Percentiles rank a stretch among this genome's conserved stretches.
phyloP scores from a whole-genome alignment of 2,113 vertebrate species.

The Rousettus leschenaultii region DNA sequence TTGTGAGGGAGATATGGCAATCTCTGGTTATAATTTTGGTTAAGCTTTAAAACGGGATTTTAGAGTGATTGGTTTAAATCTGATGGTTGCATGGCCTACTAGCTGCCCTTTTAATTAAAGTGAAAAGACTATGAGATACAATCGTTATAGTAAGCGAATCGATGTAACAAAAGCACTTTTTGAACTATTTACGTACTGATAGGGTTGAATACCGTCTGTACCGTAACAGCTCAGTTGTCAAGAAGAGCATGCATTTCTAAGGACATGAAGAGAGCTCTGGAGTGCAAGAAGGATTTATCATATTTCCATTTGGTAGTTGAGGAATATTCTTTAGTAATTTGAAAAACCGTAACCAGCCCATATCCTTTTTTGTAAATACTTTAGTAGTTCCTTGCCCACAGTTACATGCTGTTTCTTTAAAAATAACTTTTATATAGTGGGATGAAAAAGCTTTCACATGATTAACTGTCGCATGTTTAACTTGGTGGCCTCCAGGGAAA shows the following conservation, averaged over 20 bases:
- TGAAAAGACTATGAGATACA: neutral
- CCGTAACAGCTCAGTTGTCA: neutral
- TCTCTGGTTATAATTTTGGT: neutral
- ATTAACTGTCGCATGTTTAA: conserved; percentile 55
- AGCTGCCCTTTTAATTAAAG: neutral
- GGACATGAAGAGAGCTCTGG: neutral
- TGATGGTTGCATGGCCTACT: neutral
- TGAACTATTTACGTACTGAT: neutral
- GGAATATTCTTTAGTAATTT: conserved; percentile 7
- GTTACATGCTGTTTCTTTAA: conserved; percentile 24
- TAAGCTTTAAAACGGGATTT: neutral
- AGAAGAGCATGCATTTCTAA: neutral
- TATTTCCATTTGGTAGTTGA: neutral
- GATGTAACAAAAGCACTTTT: neutral
- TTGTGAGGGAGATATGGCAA: neutral
- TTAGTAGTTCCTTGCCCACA: neutral
- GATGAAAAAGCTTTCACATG: conserved; percentile 46
- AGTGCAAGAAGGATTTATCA: neutral
- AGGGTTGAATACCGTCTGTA: neutral
- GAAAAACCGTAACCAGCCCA: neutral
- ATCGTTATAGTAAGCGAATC: neutral
- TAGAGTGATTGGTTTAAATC: conserved; percentile 4
- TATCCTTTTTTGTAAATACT: neutral
- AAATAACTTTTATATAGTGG: conserved; percentile 30
- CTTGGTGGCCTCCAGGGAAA: conserved; percentile 27